Base-by-base conservation (phyloP, 2,113 vertebrate genomes). In the Tiliqua scincoides region DNA sequence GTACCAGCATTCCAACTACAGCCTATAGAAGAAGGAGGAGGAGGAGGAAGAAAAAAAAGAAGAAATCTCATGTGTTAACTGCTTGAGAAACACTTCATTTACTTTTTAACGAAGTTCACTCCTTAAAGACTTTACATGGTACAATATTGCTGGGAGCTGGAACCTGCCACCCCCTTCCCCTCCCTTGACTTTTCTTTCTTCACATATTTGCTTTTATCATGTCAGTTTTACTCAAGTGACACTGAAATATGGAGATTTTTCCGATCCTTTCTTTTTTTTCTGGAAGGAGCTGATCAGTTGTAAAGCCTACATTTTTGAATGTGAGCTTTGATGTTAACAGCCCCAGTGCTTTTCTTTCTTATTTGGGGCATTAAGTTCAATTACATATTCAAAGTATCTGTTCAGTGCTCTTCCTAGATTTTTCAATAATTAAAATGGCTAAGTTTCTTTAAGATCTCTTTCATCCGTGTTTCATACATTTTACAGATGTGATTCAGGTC, bases 121-220 rank as follows among this genome's bases (percentile, higher is more conserved):
- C 81, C 79, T 93, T 90, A 85, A 86, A 93, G 88, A 92, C 73
- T 88, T 90, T 79, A 10, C 75, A 85, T 75, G 85, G 59, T 84
- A 67, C 9, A 79, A 30, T 82, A 91, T 91, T 92, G 90, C 89
- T 95, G 79, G 87, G 75, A 92, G 87, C 89, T 92, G 89, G 89
- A 94, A 94, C 89, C 67, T 94, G 90, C 92, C 89, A 87, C 27
- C 76, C 78, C 89, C 88, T 91, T 88, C 80, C 35, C 87, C 27
- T 82, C 83, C 91, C 88, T 92, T 88, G 76, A 62, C 82, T 93
- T 90, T 91, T 89, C 87, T 93, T 94, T 94, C 91, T 93, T 92
- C 87, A 88, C 79, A 83, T 93, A 93, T 89, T 93, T 93, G 92
- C 88, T 94, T 93, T 93, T 93, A 91, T 93, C 84, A 85, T 84